These are phyloP conservation scores for Drosophila nigrodunni DNA, from an alignment of 1,140 invertebrate genomes.

Conservation along the genomic window DNA sequence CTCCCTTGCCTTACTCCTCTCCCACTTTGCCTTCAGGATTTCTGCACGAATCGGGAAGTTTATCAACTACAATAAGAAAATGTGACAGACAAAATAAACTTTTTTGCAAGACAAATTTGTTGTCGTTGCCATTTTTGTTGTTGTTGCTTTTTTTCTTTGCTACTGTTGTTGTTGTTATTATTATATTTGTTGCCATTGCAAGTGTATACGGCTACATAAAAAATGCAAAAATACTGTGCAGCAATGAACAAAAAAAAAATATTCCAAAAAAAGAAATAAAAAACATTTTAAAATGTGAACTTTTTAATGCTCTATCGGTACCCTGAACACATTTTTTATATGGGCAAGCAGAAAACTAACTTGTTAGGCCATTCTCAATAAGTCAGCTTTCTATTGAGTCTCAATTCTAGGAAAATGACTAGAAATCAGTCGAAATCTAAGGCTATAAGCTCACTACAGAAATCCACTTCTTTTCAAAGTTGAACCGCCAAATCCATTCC, in stretches of 20 bases:
- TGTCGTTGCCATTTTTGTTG: constrained; percentile 39
- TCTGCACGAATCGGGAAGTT: constrained; percentile 63
- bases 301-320: neutral
- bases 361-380: too few relatives aligned
- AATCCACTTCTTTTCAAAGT: too few relatives aligned
- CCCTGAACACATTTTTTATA: too few relatives aligned
- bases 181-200: constrained; percentile 57
- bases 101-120: constrained; percentile 68
- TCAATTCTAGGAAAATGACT: too few relatives aligned
- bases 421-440: too few relatives aligned
- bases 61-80: constrained; percentile 81
- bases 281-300: neutral
- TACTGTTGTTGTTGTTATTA: constrained; percentile 48
- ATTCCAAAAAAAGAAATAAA: constrained; percentile 36
- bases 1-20: too few relatives aligned
- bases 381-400: too few relatives aligned
- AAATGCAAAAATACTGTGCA: constrained; percentile 70
- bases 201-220: constrained; percentile 56
- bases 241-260: constrained; percentile 52
- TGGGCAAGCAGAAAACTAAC: too few relatives aligned
- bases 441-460: too few relatives aligned
- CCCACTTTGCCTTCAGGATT: neutral
- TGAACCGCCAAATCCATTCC: neutral
- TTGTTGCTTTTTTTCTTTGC: constrained; percentile 42
- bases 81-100: constrained; percentile 67